These are phyloP conservation scores for Cheilosia pagana DNA, from an alignment of 2,888 invertebrate species.

Conservation along the genomic window DNA sequence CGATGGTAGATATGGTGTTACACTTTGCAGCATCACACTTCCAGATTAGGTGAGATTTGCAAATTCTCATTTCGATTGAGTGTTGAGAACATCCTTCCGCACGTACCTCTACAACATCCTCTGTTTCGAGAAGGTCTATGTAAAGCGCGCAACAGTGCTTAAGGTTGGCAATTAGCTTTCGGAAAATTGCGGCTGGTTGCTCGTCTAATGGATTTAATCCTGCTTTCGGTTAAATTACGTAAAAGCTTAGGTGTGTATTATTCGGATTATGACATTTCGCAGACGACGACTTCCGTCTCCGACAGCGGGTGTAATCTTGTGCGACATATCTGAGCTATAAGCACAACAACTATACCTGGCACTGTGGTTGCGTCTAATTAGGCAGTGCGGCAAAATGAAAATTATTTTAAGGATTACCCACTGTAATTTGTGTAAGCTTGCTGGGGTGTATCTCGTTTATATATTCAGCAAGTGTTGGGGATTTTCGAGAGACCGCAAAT, in stretches of 20 bases:
- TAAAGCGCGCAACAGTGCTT: constrained; percentile 45
- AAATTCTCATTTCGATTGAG: constrained; percentile 52
- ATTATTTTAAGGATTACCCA: constrained; percentile 42
- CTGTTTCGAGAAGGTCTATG: too few species aligned
- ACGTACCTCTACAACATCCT: too few species aligned
- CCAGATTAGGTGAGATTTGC: constrained; percentile 44
- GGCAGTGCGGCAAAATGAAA: constrained; percentile 10
- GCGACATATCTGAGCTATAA: not conserved
- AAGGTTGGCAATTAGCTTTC: constrained; percentile 61
- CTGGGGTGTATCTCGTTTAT: too few species aligned
- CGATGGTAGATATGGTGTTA: too few species aligned
- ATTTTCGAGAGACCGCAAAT: too few species aligned
- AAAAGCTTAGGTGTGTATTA: constrained; percentile 66
- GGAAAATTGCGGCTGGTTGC: constrained; percentile 53
- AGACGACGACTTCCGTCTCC: constrained; percentile 19
- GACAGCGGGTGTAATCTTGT: not conserved
- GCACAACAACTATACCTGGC: too few species aligned
- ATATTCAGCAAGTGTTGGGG: too few species aligned
- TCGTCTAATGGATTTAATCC: constrained; percentile 63
- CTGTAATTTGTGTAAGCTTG: too few species aligned
- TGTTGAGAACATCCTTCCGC: constrained; percentile 11
- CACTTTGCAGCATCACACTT: not conserved
- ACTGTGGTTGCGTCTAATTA: too few species aligned
- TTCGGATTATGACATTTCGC: constrained; percentile 64
- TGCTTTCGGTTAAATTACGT: constrained; percentile 63